Conservation (phyloP, 2,888 invertebrate genomes). For the Eupithecia inturbata region DNA sequence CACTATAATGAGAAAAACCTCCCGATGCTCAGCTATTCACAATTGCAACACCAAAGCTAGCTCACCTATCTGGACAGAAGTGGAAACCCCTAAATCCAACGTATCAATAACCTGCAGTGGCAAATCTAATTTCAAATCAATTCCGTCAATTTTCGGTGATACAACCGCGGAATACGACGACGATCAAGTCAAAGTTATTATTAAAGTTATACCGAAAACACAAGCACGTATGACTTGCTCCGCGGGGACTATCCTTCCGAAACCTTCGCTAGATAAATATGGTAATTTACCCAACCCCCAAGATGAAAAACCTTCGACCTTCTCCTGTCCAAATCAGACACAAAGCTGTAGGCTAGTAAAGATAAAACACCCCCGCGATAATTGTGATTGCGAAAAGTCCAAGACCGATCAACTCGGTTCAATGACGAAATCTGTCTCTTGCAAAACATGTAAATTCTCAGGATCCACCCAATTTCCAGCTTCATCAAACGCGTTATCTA, state of each 20-base stretch:
- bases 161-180: not conserved
- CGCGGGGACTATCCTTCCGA: not conserved
- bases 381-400: not conserved
- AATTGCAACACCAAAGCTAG: not conserved
- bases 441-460: not conserved
- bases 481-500: not conserved
- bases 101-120: not conserved
- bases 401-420: not conserved
- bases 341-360: not conserved
- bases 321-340: not conserved
- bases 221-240: not conserved
- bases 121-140: not conserved
- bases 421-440: not conserved
- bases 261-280: not conserved
- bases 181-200: not conserved
- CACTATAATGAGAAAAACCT: not conserved
- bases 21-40: not conserved
- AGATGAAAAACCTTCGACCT: not conserved
- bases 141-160: not conserved
- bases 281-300: not conserved
- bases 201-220: not conserved
- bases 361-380: not conserved
- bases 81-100: not conserved
- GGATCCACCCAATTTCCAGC: not conserved
- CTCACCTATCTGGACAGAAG: conserved; percentile 3